phyloP scores from a whole-genome alignment of 2,888 invertebrate genomes.

The Callyntrura sp. region DNA sequence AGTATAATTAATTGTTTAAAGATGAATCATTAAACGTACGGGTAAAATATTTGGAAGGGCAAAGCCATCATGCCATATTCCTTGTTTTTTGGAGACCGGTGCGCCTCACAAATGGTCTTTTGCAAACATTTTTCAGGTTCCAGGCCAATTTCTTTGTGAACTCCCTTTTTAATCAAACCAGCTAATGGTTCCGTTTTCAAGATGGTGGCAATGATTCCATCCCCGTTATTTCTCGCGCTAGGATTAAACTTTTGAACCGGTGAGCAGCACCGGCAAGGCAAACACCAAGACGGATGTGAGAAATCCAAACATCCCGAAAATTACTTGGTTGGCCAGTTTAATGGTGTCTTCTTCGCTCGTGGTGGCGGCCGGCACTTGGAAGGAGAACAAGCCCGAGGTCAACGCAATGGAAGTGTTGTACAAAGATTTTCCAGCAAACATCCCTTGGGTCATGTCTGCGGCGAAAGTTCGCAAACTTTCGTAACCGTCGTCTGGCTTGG shows the following conservation, averaged over 20 bases:
- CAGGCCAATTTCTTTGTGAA: constrained; percentile 73
- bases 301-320: constrained; percentile 76
- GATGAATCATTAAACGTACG: too few species aligned
- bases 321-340: constrained; percentile 80
- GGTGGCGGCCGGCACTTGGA: constrained; percentile 58
- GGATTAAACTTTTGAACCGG: constrained; percentile 71
- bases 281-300: constrained; percentile 65
- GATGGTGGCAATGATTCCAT: constrained; percentile 59
- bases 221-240: constrained; percentile 61
- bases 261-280: constrained; percentile 73
- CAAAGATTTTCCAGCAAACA: constrained; percentile 27
- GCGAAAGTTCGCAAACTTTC: constrained; percentile 72
- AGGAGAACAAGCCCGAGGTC: constrained; percentile 68
- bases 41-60: constrained; percentile 77
- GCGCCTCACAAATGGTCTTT: constrained; percentile 78
- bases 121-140: constrained; percentile 74
- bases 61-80: constrained; percentile 74
- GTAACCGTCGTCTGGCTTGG: constrained; percentile 69
- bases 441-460: constrained; percentile 51
- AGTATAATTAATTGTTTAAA: neutral
- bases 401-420: constrained; percentile 79
- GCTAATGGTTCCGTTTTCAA: constrained; percentile 69
- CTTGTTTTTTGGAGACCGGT: constrained; percentile 71
- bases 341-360: constrained; percentile 68
- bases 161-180: constrained; percentile 46